Conservation (phyloP, 2,888 invertebrate species). For the Micropterix aruncella region DNA sequence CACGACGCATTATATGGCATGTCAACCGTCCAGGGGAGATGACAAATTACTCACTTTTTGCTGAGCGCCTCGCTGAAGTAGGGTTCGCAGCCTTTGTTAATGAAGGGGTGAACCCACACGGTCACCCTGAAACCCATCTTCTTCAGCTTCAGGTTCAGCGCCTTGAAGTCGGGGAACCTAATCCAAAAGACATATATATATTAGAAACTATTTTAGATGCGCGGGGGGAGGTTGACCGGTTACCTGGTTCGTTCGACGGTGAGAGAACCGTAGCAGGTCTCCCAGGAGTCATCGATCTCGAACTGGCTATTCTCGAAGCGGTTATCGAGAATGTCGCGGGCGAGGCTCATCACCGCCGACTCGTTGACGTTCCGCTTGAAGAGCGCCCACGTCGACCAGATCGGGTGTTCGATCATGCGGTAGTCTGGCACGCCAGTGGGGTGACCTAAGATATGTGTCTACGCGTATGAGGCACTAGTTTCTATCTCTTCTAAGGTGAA, state of each 20-base stretch:
- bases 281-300: constrained; percentile 55
- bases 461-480: too few relatives aligned
- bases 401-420: constrained; percentile 40
- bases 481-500: too few relatives aligned
- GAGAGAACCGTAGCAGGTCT: constrained; percentile 46
- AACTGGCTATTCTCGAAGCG: constrained; percentile 39
- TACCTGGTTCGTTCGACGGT: too few relatives aligned
- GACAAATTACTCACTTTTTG: constrained; percentile 28
- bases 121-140: constrained; percentile 40
- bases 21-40: too few relatives aligned
- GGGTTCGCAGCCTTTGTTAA: constrained; percentile 40
- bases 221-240: too few relatives aligned
- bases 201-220: too few relatives aligned
- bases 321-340: constrained; percentile 31
- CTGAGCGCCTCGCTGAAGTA: constrained; percentile 29
- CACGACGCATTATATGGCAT: too few relatives aligned
- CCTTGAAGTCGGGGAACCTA: constrained; percentile 41
- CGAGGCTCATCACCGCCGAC: constrained; percentile 30
- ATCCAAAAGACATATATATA: too few relatives aligned
- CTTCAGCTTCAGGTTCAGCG: constrained; percentile 26
- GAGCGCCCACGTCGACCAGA: constrained; percentile 54
- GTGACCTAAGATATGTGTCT: too few relatives aligned
- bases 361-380: constrained; percentile 41
- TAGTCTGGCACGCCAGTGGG: constrained; percentile 42
- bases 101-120: constrained; percentile 50